Evolutionary conservation across 2,888 invertebrate genomes (phyloP).

Genomic region (Xestia rhomboidea): DNA sequence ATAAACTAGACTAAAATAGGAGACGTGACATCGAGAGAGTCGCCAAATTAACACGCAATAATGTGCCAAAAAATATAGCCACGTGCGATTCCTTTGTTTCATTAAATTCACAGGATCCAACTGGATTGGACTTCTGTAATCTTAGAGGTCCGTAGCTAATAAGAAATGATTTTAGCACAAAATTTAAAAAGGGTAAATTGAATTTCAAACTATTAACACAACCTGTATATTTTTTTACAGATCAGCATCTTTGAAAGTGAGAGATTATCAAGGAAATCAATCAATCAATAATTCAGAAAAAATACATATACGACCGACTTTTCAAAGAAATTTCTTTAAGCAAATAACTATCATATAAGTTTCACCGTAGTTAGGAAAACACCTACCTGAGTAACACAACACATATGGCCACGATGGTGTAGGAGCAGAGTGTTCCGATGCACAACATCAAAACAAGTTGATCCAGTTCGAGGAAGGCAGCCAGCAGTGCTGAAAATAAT

Average conservation of each 20-base stretch:
- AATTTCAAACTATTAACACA: not conserved
- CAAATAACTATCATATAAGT: not conserved
- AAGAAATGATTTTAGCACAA: not conserved
- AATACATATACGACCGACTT: not conserved
- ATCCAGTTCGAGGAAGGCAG: constrained; percentile 94
- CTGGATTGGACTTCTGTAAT: not conserved
- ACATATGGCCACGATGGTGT: constrained; percentile 96
- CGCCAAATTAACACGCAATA: constrained; percentile 41
- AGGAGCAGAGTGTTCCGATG: constrained; percentile 95
- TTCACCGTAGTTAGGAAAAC: not conserved
- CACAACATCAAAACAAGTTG: constrained; percentile 96
- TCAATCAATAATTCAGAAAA: not conserved
- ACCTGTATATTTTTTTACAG: not conserved
- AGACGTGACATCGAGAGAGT: constrained; percentile 32
- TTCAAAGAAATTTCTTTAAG: not conserved
- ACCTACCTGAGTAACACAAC: constrained; percentile 94
- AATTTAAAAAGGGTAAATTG: not conserved
- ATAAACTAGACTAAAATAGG: constrained; percentile 48
- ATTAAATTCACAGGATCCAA: not conserved
- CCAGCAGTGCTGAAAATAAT: constrained; percentile 93
- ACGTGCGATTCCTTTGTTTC: constrained; percentile 30
- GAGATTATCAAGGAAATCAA: not conserved
- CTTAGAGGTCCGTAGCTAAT: not conserved
- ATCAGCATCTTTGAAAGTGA: not conserved
- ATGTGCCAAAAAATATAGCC: constrained; percentile 31